Conservation (phyloP, 1,140 invertebrate genomes). For the Panulirus ornatus region DNA sequence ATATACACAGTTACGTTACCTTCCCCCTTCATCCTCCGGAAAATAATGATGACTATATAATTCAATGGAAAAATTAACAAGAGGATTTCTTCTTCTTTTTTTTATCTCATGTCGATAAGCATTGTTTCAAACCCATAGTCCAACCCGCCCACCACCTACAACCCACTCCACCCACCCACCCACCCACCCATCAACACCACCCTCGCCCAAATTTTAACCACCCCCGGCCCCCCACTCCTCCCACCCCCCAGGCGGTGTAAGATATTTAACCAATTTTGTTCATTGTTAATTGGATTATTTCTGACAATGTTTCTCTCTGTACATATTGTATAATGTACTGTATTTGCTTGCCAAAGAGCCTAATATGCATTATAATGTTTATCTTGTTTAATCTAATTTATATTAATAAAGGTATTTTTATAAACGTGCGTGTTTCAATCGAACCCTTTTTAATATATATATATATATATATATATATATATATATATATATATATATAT, state of each 20-base stretch:
- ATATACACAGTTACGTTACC: too few species aligned
- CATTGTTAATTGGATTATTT: not conserved
- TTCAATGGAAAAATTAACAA: too few species aligned
- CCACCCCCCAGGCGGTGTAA: not conserved
- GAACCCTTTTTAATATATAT: slow-evolving; percentile 10
- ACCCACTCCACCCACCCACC: too few species aligned
- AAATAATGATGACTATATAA: too few species aligned
- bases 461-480: slow-evolving; percentile 23
- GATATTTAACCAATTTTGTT: not conserved
- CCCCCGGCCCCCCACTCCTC: not conserved
- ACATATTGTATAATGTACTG: slow-evolving; percentile 54
- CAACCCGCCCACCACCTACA: too few species aligned
- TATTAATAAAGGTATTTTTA: slow-evolving; percentile 65
- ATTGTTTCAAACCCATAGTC: too few species aligned
- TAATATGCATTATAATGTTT: slow-evolving; percentile 63
- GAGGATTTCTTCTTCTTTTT: too few species aligned
- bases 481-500: slow-evolving; percentile 21
- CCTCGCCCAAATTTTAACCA: not conserved
- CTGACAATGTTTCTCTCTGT: not conserved
- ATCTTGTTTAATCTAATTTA: slow-evolving; percentile 65
- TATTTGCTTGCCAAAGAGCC: slow-evolving; percentile 64
- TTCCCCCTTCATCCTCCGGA: too few species aligned
- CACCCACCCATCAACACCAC: not conserved
- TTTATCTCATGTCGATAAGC: too few species aligned
- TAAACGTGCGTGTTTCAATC: slow-evolving; percentile 9